These are phyloP conservation scores for Geotrupes spiniger DNA, from an alignment of 2,888 invertebrate species.

Conservation along the genomic window DNA sequence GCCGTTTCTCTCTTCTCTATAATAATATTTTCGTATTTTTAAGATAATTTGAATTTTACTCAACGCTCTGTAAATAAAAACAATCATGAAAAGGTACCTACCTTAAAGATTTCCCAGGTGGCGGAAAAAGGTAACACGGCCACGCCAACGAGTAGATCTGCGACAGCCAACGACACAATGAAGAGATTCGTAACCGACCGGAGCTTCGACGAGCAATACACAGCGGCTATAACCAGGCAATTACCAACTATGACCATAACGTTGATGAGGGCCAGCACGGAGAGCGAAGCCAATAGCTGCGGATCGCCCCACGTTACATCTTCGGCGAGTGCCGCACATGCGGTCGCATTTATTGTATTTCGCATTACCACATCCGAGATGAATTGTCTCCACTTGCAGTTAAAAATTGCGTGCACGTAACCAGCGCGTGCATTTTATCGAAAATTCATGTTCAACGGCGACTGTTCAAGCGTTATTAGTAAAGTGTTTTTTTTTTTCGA, in stretches of 20 bases:
- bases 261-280: constrained; percentile 78
- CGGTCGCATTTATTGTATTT: constrained; percentile 75
- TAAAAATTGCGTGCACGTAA: no score
- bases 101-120: constrained; percentile 90
- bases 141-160: constrained; percentile 92
- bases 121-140: constrained; percentile 95
- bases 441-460: no score
- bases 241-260: constrained; percentile 88
- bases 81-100: constrained; percentile 50
- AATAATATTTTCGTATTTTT: no score
- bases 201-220: constrained; percentile 86
- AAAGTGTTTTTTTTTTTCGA: no score
- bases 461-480: no score
- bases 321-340: constrained; percentile 77
- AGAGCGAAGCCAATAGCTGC: constrained; percentile 70
- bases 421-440: no score
- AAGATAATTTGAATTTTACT: no score
- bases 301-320: constrained; percentile 82
- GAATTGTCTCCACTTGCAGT: no score
- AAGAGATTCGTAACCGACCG: constrained; percentile 95
- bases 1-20: no score
- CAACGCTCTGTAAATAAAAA: no score
- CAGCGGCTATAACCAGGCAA: constrained; percentile 89
- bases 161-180: constrained; percentile 94
- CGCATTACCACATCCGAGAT: constrained; percentile 55